These are phyloP conservation scores for Heliconius hortense DNA, from an alignment of 2,888 invertebrate genomes.

Conservation along the genomic window DNA sequence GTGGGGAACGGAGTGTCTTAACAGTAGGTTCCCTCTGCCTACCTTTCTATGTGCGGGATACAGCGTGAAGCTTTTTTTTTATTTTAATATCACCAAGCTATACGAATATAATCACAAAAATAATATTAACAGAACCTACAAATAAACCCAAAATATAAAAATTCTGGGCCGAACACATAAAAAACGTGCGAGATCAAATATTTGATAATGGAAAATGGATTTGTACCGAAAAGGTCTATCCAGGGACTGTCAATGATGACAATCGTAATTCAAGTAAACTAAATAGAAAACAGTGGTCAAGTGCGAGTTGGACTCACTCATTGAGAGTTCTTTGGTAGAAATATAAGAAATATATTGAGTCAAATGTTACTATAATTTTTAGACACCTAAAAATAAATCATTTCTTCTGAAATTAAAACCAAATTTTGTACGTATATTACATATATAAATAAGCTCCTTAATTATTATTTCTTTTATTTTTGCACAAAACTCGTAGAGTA, in stretches of 20 bases:
- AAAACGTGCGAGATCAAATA: conserved; percentile 11
- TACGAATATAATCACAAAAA: neutral
- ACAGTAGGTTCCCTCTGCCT: too few species aligned
- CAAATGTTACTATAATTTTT: neutral
- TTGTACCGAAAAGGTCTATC: conserved; percentile 32
- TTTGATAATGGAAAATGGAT: conserved; percentile 21
- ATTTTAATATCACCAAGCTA: neutral
- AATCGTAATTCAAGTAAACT: conserved; percentile 44
- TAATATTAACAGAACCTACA: neutral
- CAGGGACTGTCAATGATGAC: conserved; percentile 47
- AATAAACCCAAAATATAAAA: conserved; percentile 13
- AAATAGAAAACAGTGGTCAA: conserved; percentile 42
- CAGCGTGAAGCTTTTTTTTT: too few species aligned
- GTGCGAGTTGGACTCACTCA: neutral
- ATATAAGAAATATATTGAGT: neutral
- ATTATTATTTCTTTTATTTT: too few species aligned
- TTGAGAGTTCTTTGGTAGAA: neutral
- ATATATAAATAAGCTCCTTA: too few species aligned
- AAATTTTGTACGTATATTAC: too few species aligned
- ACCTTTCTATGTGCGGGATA: too few species aligned
- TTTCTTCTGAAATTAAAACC: neutral
- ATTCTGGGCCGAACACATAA: neutral
- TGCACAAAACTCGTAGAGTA: too few species aligned
- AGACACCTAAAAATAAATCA: neutral
- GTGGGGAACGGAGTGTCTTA: too few species aligned